Conservation (phyloP, 2,113 vertebrate species). For the Cynopterus brachyotis region DNA sequence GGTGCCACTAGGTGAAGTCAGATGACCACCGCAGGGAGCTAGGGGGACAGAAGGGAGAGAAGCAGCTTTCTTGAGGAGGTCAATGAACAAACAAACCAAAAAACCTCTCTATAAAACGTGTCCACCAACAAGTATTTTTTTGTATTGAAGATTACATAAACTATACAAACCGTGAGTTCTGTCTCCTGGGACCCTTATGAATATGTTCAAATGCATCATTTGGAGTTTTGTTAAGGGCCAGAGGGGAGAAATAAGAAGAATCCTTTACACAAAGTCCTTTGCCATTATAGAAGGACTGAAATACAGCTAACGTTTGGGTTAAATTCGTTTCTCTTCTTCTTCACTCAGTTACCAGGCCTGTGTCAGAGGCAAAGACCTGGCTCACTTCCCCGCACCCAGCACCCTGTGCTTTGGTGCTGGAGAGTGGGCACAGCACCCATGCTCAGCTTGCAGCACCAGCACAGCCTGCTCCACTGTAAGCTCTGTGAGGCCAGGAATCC, state of each 20-base stretch:
- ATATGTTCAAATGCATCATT: not conserved
- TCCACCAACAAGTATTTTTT: constrained; percentile 30
- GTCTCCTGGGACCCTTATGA: not conserved
- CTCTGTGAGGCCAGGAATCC: not conserved
- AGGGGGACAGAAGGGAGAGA: constrained; percentile 36
- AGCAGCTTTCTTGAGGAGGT: not conserved
- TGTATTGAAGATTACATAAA: constrained; percentile 43
- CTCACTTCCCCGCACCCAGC: not conserved
- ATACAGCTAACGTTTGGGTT: not conserved
- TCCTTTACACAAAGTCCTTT: constrained; percentile 25
- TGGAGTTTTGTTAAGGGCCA: constrained; percentile 33
- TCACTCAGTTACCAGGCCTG: not conserved
- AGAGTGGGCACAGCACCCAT: not conserved
- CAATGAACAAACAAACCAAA: not conserved
- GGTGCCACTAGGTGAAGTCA: constrained; percentile 95
- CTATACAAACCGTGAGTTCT: constrained; percentile 4
- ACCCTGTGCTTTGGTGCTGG: fast-evolving
- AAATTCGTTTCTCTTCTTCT: not conserved
- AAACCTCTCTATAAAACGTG: constrained; percentile 23
- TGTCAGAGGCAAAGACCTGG: not conserved
- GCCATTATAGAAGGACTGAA: not conserved
- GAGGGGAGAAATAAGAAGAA: constrained; percentile 51
- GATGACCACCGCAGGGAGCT: constrained; percentile 97
- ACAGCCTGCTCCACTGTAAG: not conserved
- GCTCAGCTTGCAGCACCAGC: not conserved